Evolutionary conservation across 2,888 invertebrate genomes (phyloP), one percentile per base, ranked within the genome.

Genomic region (Catocala nupta): DNA sequence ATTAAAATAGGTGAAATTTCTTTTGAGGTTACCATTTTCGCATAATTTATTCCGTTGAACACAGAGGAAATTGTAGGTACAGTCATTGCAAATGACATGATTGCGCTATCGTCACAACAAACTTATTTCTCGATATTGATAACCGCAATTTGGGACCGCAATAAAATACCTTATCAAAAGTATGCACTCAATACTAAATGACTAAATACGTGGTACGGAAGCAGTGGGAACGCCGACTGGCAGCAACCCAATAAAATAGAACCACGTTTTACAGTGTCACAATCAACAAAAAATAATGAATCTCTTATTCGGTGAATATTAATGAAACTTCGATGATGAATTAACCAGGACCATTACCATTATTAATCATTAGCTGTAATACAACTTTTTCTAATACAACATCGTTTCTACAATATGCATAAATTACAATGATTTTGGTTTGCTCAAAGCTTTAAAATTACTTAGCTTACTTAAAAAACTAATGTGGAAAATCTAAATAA

Each of bases 161-260:
- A 47, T 47, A 47, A 47, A 11, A 47, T 13, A 44, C 44, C 44
- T 44, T n/a, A 44, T 44, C 12, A 44, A 44, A 47, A 47, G 6
- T 47, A 13, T 47, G 47, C 16, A 12, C 47, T 13, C 12, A 39
- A 39, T 39, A 8, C 2, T 39, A 25, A 39, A 39, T 39, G 4
- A 5, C 36, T 39, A 39, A 39, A 39, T 39, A 39, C 36, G 36
- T 39, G 6, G n/a, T 51, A 51, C 49, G 36, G 34, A 51, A 36
- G 47, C 12, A 13, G 12, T 51, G 51, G 33, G 9, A 13, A 2
- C 10, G 13, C 4, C 13, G 47, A 7, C 12, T 12, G 70, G 76
- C 36, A 65, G 60, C 72, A 70, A 71, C 70, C 67, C 65, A 70
- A 64, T 68, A 63, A 78, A 75, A 76, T 5, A n/a, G 44, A 8